A percentile compares a stretch with the other conserved stretches of the same genome.
Evolutionary conservation across 64 coral and sea anemone genomes (phyloP).

Genomic region (Porites lutea): DNA sequence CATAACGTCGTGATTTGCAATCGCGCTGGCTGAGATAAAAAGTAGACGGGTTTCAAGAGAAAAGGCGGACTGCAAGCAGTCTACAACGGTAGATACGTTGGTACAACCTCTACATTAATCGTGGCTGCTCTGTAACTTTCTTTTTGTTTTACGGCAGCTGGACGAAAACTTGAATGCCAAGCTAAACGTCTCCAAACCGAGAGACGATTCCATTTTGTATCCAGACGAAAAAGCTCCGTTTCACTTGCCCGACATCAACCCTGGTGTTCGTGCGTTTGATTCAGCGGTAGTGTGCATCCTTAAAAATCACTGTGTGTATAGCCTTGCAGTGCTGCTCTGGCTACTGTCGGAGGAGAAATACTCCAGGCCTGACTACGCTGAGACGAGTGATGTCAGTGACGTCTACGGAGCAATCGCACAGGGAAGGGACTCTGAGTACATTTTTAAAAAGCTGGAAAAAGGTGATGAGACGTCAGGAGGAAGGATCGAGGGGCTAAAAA

Average conservation of each 20-base stretch:
- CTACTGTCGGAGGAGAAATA: conserved; percentile 44
- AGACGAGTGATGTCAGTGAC: neutral
- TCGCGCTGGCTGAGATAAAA: too few species aligned
- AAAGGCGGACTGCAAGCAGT: too few species aligned
- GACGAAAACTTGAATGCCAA: neutral
- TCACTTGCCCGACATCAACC: conserved; percentile 41
- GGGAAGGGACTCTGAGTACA: neutral
- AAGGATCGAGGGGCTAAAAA: neutral
- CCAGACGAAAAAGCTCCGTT: conserved; percentile 62
- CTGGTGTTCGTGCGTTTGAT: neutral
- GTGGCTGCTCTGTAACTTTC: neutral
- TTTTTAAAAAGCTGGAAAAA: neutral
- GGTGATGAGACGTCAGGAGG: too few species aligned
- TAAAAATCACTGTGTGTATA: conserved; percentile 46
- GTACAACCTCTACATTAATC: neutral
- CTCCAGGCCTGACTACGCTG: conserved; percentile 43
- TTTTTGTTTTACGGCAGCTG: conserved; percentile 30
- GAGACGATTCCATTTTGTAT: conserved; percentile 68
- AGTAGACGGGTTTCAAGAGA: too few species aligned
- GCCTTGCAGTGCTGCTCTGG: conserved; percentile 54
- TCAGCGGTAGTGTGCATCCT: neutral
- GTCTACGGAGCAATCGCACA: conserved; percentile 36
- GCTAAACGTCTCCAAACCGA: conserved; percentile 67
- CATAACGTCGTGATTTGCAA: too few species aligned
- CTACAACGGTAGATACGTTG: neutral